Evolutionary conservation across 2,888 invertebrate genomes (phyloP).

Genomic region (Pycnomerus fuliginosus): DNA sequence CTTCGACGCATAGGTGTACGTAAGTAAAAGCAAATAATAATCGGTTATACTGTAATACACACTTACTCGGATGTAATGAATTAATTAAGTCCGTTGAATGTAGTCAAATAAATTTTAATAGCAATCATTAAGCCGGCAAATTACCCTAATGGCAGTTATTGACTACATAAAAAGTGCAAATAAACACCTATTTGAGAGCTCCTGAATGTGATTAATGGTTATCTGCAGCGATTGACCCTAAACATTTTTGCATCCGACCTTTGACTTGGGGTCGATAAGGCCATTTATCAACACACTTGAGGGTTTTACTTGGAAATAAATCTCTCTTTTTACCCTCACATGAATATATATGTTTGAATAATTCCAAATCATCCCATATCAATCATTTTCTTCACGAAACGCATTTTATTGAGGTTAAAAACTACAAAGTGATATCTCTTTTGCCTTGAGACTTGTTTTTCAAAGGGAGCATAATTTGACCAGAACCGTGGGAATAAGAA

Average conservation of each 20-base stretch:
- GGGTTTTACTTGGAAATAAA: constrained; percentile 28
- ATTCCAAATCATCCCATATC: constrained; percentile 16
- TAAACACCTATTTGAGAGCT: constrained; percentile 12
- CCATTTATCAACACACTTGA: constrained; percentile 34
- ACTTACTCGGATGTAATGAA: too few species aligned
- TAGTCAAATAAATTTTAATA: neutral
- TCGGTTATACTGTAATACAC: too few species aligned
- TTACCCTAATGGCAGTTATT: constrained; percentile 8
- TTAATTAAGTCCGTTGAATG: too few species aligned
- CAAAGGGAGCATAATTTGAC: too few species aligned
- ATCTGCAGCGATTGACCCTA: constrained; percentile 35
- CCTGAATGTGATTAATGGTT: constrained; percentile 34
- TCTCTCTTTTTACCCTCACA: constrained; percentile 21
- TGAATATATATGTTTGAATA: constrained; percentile 24
- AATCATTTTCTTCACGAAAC: constrained; percentile 6
- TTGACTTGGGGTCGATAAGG: constrained; percentile 33
- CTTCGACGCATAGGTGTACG: too few species aligned
- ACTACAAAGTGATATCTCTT: too few species aligned
- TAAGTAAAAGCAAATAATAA: too few species aligned
- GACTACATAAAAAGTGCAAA: constrained; percentile 9
- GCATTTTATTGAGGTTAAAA: too few species aligned
- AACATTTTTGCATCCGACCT: constrained; percentile 39
- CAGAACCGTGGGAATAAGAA: too few species aligned
- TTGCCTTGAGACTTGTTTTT: too few species aligned
- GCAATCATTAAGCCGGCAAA: constrained; percentile 8